These are phyloP conservation scores for Diadumene lineata DNA, from an alignment of 92 coral and sea anemone species.

Conservation along the genomic window DNA sequence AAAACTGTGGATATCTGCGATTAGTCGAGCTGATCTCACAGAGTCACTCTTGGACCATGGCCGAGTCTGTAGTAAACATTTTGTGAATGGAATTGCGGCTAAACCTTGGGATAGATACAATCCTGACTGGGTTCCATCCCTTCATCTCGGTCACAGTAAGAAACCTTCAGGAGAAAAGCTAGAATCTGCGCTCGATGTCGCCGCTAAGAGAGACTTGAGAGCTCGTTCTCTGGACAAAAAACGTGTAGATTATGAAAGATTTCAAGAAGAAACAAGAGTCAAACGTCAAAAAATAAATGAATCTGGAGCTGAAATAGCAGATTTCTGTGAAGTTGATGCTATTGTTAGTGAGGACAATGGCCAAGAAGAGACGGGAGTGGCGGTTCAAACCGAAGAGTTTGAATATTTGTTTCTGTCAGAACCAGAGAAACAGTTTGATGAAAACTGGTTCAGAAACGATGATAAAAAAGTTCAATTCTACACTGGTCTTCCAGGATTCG, in stretches of 20 bases:
- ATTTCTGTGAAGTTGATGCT: too few relatives aligned
- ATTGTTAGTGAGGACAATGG: background rate
- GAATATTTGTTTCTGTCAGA: slow-evolving; percentile 34
- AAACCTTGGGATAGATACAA: slow-evolving; percentile 16
- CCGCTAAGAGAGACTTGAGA: slow-evolving; percentile 9
- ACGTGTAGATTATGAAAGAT: slow-evolving; percentile 16
- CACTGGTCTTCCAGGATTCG: slow-evolving; percentile 49
- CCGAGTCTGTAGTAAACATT: slow-evolving; percentile 36
- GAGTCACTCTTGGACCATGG: slow-evolving; percentile 19
- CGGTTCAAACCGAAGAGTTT: too few relatives aligned
- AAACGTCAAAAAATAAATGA: slow-evolving; percentile 8
- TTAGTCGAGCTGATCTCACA: slow-evolving; percentile 32
- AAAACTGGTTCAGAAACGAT: too few relatives aligned
- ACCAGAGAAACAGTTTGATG: slow-evolving; percentile 21
- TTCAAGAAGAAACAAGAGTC: background rate
- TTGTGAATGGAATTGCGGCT: slow-evolving; percentile 11
- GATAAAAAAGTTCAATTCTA: slow-evolving; percentile 31
- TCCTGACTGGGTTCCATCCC: too few relatives aligned
- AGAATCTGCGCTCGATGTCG: slow-evolving; percentile 4
- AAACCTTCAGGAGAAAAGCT: slow-evolving; percentile 6
- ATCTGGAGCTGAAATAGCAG: background rate
- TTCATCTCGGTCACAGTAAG: slow-evolving; percentile 24
- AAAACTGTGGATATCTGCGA: slow-evolving; percentile 34
- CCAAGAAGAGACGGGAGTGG: slow-evolving; percentile 15
- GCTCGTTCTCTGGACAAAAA: background rate